Base-by-base conservation (phyloP, 2,113 vertebrate species). In the Ariopsis seemanni region DNA sequence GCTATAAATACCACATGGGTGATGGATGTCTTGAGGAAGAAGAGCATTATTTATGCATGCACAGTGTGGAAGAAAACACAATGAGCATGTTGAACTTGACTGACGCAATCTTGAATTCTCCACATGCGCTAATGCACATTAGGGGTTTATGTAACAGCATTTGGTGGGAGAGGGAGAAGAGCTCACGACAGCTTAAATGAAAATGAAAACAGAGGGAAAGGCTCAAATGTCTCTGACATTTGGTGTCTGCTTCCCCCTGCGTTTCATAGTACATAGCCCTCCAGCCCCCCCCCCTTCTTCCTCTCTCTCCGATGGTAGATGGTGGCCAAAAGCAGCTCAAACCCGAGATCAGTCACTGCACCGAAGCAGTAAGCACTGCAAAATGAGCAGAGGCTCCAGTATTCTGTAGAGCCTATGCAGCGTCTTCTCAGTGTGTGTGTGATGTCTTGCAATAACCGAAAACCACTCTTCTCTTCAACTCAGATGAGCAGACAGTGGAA, bases 51-150 rank as follows among this genome's bases (percentile, higher is more conserved):
- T 42, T 48, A 5, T 48, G 1, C 69, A 18, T 4, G 25, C 52
- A 57, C 62, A 7, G 55, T 2, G 0, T 42, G 27, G 18, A 34
- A 81, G 12, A 30, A 42, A 42, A 42, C 65, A 17, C n/a, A n/a
- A 2, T 25, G 25, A 77, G 53, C 18, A 18, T 63, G n/a, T 86
- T 0, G 15, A 30, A 22, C 63, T 30, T 48, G 48, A 67, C n/a
- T 57, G 75, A 15, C 65, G 10, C 12, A 30, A 90, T 91, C 93
- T 92, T 92, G 90, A 91, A 93, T 94, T 93, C 92, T 91, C 90
- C 84, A 42, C 71, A 79, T 77, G 48, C 60, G 60, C 72, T 78
- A 60, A 67, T 11, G 1, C 12, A 63, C 20, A 30, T 15, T 6
- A 86, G 81, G 67, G 52, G 34, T 75, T 90, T 90, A 90, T 89